Evolutionary conservation across 2,113 vertebrate species (phyloP), one percentile per base, ranked within the genome.

Genomic region (Pungitius pungitius): DNA sequence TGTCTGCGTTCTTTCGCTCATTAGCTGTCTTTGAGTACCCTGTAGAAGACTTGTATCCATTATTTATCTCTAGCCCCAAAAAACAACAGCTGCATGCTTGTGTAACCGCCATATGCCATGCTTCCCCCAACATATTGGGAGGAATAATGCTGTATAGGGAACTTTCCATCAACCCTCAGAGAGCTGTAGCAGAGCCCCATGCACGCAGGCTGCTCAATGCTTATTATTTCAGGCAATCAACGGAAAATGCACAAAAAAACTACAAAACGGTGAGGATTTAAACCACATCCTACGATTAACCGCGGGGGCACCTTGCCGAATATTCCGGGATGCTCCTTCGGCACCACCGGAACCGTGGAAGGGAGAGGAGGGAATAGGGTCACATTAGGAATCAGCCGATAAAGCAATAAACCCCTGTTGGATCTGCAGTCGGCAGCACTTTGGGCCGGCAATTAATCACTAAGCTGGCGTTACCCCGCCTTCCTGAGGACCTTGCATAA

Each of bases 341-440:
- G 65, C 68, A 68, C 70, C 80, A 45, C 39, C 78, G 78, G 75
- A 87, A 75, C 52, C 26, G 43, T 83, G 77, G 57, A 54, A 70
- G 63, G 59, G 63, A 64, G 71, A 33, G 75, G 61, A 69, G 76
- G 55, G 76, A 83, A 85, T 73, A 73, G 86, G 85, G 80, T 85
- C 81, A 83, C 83, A 86, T 92, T 91, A 90, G 80, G 85, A 92
- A 90, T 91, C 81, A 85, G 91, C 90, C 88, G 88, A 92, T 91
- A 91, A 91, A 91, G 89, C 90, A 91, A 91, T 90, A 90, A 90
- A 90, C 75, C 84, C 89, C 86, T 85, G 86, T 88, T 77, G 78
- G 82, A 87, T 87, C 83, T 80, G 83, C 83, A 88, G 90, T 87
- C 76, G 84, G 87, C 81, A 92, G 91, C 91, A 91, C 77, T 91